phyloP scores from a whole-genome alignment of 2,113 vertebrate genomes.

The Varanus salvator region DNA sequence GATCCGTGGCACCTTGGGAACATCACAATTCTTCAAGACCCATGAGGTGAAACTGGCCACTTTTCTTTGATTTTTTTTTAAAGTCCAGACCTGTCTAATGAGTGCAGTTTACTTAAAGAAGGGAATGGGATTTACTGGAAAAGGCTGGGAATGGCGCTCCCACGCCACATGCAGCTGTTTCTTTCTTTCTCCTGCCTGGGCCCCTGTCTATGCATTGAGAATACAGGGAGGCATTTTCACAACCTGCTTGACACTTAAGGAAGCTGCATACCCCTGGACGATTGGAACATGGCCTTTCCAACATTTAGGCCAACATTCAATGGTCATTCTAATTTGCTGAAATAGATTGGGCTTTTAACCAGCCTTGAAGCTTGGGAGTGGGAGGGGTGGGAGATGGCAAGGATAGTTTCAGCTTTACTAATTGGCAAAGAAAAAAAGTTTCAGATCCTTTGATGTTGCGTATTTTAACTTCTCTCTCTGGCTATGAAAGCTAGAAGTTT shows the following conservation, averaged over 20 bases:
- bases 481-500: not conserved
- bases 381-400: fast-evolving
- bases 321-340: not conserved
- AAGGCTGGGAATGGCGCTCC: not conserved
- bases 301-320: not conserved
- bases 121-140: not conserved
- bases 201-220: not conserved
- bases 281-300: not conserved
- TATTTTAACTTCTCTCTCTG: not conserved
- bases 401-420: not conserved
- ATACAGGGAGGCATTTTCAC: not conserved
- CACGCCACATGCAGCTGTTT: not conserved
- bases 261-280: not conserved
- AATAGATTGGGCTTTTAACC: not conserved
- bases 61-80: not conserved
- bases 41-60: constrained; percentile 86
- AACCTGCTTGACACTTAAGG: not conserved
- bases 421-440: not conserved
- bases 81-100: constrained; percentile 20
- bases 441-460: not conserved
- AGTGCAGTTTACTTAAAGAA: not conserved
- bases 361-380: not conserved
- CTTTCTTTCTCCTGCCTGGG: not conserved
- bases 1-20: constrained; percentile 86
- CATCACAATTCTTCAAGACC: constrained; percentile 91